Evolutionary conservation across 2,888 invertebrate genomes (phyloP).

Genomic region (Aplocera efformata): DNA sequence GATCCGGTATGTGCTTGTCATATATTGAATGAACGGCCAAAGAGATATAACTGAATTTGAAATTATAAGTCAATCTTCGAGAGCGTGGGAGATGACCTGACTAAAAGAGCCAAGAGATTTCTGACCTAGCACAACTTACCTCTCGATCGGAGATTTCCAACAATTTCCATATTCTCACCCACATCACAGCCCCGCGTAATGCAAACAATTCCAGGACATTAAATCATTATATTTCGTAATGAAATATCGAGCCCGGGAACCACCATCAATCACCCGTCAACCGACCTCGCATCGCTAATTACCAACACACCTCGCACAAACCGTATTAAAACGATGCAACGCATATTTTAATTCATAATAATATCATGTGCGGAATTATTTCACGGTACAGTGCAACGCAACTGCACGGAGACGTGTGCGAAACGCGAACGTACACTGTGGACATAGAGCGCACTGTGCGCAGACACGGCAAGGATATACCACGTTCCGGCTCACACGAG

Average conservation of each 20-base stretch:
- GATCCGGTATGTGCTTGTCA: too few relatives aligned
- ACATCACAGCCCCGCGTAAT: constrained; percentile 20
- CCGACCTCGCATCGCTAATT: constrained; percentile 55
- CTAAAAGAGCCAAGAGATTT: too few relatives aligned
- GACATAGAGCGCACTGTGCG: constrained; percentile 45
- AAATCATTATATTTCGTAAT: constrained; percentile 40
- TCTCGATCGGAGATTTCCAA: neutral
- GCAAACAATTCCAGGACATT: constrained; percentile 24
- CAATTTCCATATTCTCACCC: constrained; percentile 13
- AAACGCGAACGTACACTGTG: constrained; percentile 34
- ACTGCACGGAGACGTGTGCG: constrained; percentile 21
- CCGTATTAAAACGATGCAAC: constrained; percentile 64
- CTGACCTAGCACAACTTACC: neutral
- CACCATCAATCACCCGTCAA: constrained; percentile 50
- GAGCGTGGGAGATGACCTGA: too few relatives aligned
- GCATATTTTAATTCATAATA: constrained; percentile 72
- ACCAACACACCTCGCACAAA: constrained; percentile 54
- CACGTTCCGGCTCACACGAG: constrained; percentile 35
- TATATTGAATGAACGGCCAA: too few relatives aligned
- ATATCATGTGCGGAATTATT: constrained; percentile 51
- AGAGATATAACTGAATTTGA: too few relatives aligned
- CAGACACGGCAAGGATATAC: constrained; percentile 38
- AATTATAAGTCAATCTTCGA: too few relatives aligned
- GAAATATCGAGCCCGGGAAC: constrained; percentile 36
- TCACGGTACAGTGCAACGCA: constrained; percentile 12